A percentile compares a stretch with the other conserved stretches of the same genome.
These are phyloP conservation scores for Erythrolamprus reginae DNA, from an alignment of 2,113 vertebrate genomes.

Conservation along the genomic window DNA sequence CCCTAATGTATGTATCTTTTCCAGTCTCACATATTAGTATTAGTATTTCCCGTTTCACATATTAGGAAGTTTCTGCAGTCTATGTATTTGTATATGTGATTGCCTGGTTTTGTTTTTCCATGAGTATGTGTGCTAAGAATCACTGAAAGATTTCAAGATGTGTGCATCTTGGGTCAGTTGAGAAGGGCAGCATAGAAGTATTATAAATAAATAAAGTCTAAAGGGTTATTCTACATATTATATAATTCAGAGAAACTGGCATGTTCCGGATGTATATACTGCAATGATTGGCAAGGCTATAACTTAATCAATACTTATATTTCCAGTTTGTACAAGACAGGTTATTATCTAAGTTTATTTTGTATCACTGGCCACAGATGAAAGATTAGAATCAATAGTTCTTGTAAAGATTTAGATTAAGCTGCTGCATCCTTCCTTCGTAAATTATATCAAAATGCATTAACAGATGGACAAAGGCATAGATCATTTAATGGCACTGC, in stretches of 20 bases:
- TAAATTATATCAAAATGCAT: slow-evolving; percentile 10
- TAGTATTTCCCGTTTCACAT: not conserved
- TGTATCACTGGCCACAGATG: slow-evolving; percentile 27
- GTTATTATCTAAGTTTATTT: slow-evolving; percentile 23
- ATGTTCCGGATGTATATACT: not conserved
- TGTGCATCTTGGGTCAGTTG: too few relatives aligned
- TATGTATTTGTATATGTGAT: not conserved
- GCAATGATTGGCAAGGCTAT: not conserved
- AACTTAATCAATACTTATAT: not conserved
- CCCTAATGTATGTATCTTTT: not conserved
- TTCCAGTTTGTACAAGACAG: not conserved
- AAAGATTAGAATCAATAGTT: slow-evolving; percentile 4
- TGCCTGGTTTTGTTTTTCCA: not conserved
- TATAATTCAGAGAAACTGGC: not conserved
- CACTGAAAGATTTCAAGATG: not conserved
- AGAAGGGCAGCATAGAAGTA: too few relatives aligned
- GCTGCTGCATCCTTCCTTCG: not conserved
- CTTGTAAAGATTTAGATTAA: not conserved
- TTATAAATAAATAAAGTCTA: too few relatives aligned
- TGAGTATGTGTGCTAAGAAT: not conserved
- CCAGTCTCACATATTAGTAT: not conserved
- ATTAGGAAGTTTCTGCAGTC: not conserved
- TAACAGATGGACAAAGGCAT: rapidly evolving
- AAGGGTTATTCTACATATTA: not conserved
- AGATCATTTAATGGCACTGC: not conserved